Percentiles rank a stretch among this genome's conserved stretches.
Evolutionary conservation across 2,113 vertebrate genomes (phyloP).

Genomic region (Trichechus manatus): DNA sequence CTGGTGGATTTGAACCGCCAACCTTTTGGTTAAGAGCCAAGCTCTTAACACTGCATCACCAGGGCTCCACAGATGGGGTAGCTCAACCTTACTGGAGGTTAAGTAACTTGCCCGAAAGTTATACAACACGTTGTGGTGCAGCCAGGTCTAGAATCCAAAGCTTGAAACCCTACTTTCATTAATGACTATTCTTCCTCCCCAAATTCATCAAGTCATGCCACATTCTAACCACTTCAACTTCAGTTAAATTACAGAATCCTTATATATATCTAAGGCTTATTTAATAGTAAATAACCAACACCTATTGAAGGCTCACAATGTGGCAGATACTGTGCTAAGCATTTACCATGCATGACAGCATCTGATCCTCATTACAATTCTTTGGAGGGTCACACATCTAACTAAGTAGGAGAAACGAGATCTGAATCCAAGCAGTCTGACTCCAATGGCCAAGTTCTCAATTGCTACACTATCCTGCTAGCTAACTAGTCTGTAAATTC

Average conservation of each 20-base stretch:
- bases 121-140: not conserved
- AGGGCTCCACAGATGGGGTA: not conserved
- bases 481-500: not conserved
- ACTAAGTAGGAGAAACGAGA: not conserved
- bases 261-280: not conserved
- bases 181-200: not conserved
- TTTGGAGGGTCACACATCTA: not conserved
- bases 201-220: not conserved
- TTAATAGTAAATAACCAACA: not conserved
- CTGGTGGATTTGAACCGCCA: too few species aligned
- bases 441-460: not conserved
- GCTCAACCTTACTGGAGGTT: not conserved
- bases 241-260: not conserved
- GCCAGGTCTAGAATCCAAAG: not conserved
- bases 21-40: too few species aligned
- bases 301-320: not conserved
- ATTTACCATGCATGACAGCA: accelerated
- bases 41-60: too few species aligned
- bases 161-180: not conserved
- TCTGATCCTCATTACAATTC: not conserved
- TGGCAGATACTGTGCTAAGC: not conserved
- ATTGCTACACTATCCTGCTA: not conserved
- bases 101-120: not conserved
- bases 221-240: not conserved
- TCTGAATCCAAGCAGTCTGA: not conserved